Base-by-base conservation (phyloP, 2,888 invertebrate genomes). In the Anoplius nigerrimus region DNA sequence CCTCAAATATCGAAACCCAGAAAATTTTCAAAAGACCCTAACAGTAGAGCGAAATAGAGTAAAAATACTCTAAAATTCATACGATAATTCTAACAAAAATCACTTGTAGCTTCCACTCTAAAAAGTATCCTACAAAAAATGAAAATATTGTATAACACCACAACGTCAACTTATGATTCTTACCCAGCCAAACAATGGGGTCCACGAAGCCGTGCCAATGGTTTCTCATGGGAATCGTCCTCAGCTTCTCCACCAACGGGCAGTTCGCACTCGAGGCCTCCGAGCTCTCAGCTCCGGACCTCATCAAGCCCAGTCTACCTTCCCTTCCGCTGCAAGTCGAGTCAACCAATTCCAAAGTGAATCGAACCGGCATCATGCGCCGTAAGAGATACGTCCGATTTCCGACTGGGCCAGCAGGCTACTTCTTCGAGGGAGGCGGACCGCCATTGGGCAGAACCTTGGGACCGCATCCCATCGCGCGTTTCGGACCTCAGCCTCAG, bases 371-470 rank as follows among this genome's bases (percentile, higher is more conserved):
- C 8, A 43, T 60, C 1, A 21, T 71, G 5, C 74, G 78, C 0
- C 67, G 61, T n/a, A 80, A 80, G 18, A 69, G 88, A 51, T 85
- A 83, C 63, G 83, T 87, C 0, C 82, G 87, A 2, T 88, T 86
- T 66, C 87, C 87, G 43, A 76, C 71, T 24, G 76, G 78, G 22
- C 72, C 79, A 0, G 57, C 82, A 0, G 75, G 82, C n/a, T 83
- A 83, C 53, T 52, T 83, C 2, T 74, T 82, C 59, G 86, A 87
- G 54, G 78, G 78, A 5, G 69, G 69, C 0, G 71, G 74, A 0
- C 65, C 72, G 11, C 59, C 80, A 1, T 60, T 75, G 6, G 77
- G 80, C 3, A 72, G 82, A 4, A 81, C 82, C 52, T 61, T 77
- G 16, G 80, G 69, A 0, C 13, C 65, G 0, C 74, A 74, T 16